These are phyloP conservation scores for Hyles vespertilio DNA, from an alignment of 1,140 invertebrate genomes.

Conservation along the genomic window DNA sequence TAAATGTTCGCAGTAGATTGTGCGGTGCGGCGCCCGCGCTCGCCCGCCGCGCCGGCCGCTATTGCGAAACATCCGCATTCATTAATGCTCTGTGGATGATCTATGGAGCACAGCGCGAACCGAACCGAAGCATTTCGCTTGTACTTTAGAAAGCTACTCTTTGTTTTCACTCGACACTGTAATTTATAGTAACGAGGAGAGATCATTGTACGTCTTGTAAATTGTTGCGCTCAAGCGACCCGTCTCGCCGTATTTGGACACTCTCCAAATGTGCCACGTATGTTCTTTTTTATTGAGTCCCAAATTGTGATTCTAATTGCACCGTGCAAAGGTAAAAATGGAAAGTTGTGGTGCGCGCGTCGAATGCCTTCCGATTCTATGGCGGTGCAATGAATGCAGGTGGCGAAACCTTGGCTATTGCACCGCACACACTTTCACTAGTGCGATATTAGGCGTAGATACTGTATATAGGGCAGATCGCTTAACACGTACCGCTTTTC, in stretches of 20 bases:
- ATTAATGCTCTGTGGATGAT: slow-evolving; percentile 35
- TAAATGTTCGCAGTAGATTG: too few species aligned
- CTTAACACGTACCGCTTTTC: slow-evolving; percentile 11
- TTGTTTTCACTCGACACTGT: slow-evolving; percentile 66
- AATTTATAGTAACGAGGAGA: slow-evolving; percentile 65
- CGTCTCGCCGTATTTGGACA: slow-evolving; percentile 37
- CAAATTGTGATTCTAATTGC: slow-evolving; percentile 37
- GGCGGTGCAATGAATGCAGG: slow-evolving; percentile 34
- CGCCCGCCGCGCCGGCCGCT: neutral
- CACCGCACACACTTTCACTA: slow-evolving; percentile 54
- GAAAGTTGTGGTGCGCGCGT: neutral
- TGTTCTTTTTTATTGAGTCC: slow-evolving; percentile 35
- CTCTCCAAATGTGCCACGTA: slow-evolving; percentile 32
- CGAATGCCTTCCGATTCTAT: neutral
- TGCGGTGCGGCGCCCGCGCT: too few species aligned
- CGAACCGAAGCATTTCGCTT: slow-evolving; percentile 49
- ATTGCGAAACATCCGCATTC: slow-evolving; percentile 47
- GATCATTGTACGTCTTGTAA: slow-evolving; percentile 60
- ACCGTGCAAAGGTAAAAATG: slow-evolving; percentile 10
- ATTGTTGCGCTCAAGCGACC: slow-evolving; percentile 34
- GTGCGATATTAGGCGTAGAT: slow-evolving; percentile 11
- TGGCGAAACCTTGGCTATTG: slow-evolving; percentile 51
- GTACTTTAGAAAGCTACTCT: slow-evolving; percentile 66
- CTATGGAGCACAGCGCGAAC: slow-evolving; percentile 32
- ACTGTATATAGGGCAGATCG: slow-evolving; percentile 27